Percentiles rank a stretch among this genome's conserved stretches.
Conservation (phyloP, 1,140 invertebrate species). For the Meloidogyne hapla region DNA sequence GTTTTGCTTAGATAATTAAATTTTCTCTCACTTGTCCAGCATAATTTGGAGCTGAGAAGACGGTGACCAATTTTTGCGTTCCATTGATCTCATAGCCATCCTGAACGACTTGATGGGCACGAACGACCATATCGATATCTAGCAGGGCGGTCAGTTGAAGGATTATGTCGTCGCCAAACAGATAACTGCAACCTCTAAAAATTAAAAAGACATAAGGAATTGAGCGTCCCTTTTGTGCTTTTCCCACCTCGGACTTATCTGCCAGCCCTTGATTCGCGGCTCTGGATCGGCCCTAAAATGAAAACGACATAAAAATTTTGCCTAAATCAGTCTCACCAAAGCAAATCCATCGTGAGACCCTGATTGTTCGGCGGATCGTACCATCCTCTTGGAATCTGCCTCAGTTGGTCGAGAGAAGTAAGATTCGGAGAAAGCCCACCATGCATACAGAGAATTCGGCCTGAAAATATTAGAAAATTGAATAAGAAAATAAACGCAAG, state of each 20-base stretch:
- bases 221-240: too few species aligned
- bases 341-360: not conserved
- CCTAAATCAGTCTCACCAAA: not conserved
- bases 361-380: conserved; percentile 12
- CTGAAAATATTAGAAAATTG: not conserved
- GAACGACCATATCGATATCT: not conserved
- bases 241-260: not conserved
- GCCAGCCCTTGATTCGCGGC: not conserved
- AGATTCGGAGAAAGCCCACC: conserved; percentile 79
- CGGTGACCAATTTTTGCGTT: too few species aligned
- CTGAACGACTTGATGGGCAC: not conserved
- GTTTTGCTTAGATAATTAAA: too few species aligned
- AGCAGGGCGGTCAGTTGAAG: not conserved
- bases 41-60: too few species aligned
- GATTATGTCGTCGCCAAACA: conserved; percentile 17
- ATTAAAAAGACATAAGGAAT: too few species aligned
- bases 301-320: not conserved
- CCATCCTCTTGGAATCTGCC: not conserved
- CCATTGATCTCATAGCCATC: not conserved
- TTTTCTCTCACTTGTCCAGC: too few species aligned
- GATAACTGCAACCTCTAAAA: conserved; percentile 12
- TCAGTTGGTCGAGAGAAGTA: conserved; percentile 13
- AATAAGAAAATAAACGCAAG: not conserved
- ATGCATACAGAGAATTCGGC: conserved; percentile 69
- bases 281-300: conserved; percentile 35